phyloP scores from a whole-genome alignment of 2,888 invertebrate species.

The Drosophila meridiana region DNA sequence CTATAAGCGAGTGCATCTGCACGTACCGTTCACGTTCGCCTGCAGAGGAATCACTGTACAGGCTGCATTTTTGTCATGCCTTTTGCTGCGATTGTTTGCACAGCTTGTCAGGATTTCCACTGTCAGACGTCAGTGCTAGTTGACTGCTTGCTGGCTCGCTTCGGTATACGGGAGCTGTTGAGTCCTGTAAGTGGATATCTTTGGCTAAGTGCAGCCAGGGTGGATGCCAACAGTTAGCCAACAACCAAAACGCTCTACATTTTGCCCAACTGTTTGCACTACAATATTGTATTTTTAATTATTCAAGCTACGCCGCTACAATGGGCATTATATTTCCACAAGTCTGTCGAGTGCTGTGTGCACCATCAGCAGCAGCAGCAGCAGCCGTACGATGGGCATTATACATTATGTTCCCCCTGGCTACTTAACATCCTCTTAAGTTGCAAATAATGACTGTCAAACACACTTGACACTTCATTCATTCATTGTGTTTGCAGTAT shows the following conservation, averaged over 20 bases:
- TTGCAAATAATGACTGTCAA: constrained; percentile 56
- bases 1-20: constrained; percentile 39
- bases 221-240: constrained; percentile 32
- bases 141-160: constrained; percentile 10
- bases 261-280: constrained; percentile 62
- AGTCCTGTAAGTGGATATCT: constrained; percentile 70
- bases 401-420: constrained; percentile 44
- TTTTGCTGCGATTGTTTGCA: constrained; percentile 68
- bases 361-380: constrained; percentile 4
- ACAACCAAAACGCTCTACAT: constrained; percentile 47
- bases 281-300: constrained; percentile 73
- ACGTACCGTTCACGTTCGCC: constrained; percentile 34
- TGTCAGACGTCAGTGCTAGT: constrained; percentile 43
- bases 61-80: constrained; percentile 54
- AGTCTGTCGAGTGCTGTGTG: constrained; percentile 32
- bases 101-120: constrained; percentile 68
- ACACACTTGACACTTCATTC: constrained; percentile 36
- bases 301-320: constrained; percentile 56
- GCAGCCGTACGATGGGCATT: constrained; percentile 42
- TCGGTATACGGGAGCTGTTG: constrained; percentile 15
- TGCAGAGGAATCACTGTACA: constrained; percentile 47
- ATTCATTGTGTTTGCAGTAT: constrained; percentile 1
- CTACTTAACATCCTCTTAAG: constrained; percentile 28
- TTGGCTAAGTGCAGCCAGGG: constrained; percentile 62
- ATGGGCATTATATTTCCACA: constrained; percentile 45